Evolutionary conservation across 2,888 invertebrate genomes (phyloP).

Genomic region (Lasioglossum vierecki): DNA sequence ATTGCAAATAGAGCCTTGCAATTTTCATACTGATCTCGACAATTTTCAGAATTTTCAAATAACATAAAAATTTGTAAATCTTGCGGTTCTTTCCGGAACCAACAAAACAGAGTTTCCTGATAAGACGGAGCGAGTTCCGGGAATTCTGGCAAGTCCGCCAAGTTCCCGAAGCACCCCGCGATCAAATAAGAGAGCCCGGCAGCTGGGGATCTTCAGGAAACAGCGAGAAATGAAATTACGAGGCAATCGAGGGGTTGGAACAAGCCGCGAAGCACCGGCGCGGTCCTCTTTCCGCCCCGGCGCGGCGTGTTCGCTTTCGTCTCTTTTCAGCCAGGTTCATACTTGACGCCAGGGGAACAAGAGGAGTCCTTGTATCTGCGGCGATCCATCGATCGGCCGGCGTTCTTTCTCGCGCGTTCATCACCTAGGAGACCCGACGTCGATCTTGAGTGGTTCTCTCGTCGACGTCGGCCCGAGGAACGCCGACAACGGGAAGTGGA

Average conservation of each 20-base stretch:
- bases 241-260: not conserved
- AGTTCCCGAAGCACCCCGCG: not conserved
- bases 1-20: too few relatives aligned
- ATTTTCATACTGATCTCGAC: too few relatives aligned
- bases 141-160: not conserved
- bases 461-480: not conserved
- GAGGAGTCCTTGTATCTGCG: not conserved
- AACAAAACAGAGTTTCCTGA: too few relatives aligned
- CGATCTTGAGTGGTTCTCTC: slow-evolving; percentile 24
- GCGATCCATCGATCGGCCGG: slow-evolving; percentile 19
- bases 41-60: too few relatives aligned
- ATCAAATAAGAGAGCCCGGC: not conserved
- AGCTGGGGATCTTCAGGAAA: not conserved
- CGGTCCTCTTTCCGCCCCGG: not conserved
- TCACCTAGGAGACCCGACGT: not conserved
- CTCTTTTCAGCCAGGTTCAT: not conserved
- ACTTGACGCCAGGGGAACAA: not conserved
- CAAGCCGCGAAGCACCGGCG: not conserved
- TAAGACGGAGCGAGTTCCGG: not conserved
- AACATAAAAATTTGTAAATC: too few relatives aligned
- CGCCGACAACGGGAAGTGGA: slow-evolving; percentile 6
- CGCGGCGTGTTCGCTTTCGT: not conserved
- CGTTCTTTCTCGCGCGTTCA: not conserved
- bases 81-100: too few relatives aligned
- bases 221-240: not conserved